These are phyloP conservation scores for Luehdorfia chinensis DNA, from an alignment of 1,140 invertebrate genomes.

Conservation along the genomic window DNA sequence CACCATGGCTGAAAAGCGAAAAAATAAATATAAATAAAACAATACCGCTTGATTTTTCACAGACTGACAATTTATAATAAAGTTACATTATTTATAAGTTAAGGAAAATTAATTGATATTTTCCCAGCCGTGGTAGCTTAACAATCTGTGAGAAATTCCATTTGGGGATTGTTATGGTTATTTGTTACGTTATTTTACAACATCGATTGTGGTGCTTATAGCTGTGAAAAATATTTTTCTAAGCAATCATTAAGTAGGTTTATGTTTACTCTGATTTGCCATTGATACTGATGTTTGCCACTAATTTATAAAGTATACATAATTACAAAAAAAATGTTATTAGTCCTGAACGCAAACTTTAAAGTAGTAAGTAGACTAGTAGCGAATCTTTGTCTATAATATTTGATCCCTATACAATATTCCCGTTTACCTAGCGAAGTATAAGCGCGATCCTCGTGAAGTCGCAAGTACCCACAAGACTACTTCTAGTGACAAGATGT, in stretches of 20 bases:
- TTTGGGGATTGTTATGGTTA: conserved; percentile 1
- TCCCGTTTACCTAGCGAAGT: too few species aligned
- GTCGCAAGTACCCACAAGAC: conserved; percentile 20
- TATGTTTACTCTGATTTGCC: too few species aligned
- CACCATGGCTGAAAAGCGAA: conserved; percentile 9
- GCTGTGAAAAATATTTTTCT: conserved; percentile 23
- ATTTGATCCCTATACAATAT: too few species aligned
- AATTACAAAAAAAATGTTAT: too few species aligned
- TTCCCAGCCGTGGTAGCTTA: conserved; percentile 37
- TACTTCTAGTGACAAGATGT: conserved; percentile 19
- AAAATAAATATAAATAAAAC: conserved; percentile 20
- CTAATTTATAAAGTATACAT: too few species aligned
- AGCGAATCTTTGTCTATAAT: too few species aligned
- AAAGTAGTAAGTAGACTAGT: neutral
- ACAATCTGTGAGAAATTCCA: conserved; percentile 47
- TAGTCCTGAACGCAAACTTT: too few species aligned
- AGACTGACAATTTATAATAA: conserved; percentile 11
- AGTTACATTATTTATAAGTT: conserved; percentile 27
- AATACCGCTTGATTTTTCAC: neutral
- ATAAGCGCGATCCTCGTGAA: conserved; percentile 12
- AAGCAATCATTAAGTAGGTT: too few species aligned
- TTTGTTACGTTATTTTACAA: neutral
- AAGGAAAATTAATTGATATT: conserved; percentile 41
- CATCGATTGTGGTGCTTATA: neutral
- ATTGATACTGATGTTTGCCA: too few species aligned